Base-by-base conservation (phyloP, 2,797 vertebrate species). In the Anas bernieri region DNA sequence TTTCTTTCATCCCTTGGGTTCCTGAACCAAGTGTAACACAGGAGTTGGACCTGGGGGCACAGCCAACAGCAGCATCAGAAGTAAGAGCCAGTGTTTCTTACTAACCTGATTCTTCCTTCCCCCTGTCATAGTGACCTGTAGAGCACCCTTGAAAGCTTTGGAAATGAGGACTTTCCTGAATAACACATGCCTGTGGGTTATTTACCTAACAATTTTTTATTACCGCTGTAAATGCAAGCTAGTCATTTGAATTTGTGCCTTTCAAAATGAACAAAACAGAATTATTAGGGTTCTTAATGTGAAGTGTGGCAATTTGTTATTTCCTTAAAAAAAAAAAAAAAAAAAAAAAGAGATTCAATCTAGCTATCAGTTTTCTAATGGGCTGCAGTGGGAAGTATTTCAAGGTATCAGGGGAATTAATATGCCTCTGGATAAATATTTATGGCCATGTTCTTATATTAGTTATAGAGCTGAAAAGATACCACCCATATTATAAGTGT, bases 311-410 rank as follows among this genome's bases (percentile, higher is more conserved):
- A 66, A 90, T 88, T 93, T 13, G 74, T 37, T 37, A 41, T 84
- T 87, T 83, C 46, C 52, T 50, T 69, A 31, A 50, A 59, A 73
- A 7, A 31, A 56, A 45, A 83, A 43, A 28, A 58, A 45, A 83
- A 13, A 13, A 39, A 3, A 39, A 9, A 39, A 12, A 39, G 39
- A 43, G 9, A 37, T 30, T 37, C 37, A 61, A 84, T 72, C 74
- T 56, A 8, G 23, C 15, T 45, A 45, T 22, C 43, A 22, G 33
- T 86, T 94, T 46, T 70, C 31, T 67, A 76, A 82, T 6, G 2
- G 41, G 28, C 78, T 92, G 66, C 84, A 86, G 76, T 31, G 59
- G 88, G 56, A 64, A 48, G 8, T 72, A 52, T 79, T 84, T 73
- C 61, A 43, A 85, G 39, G 10, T 86, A 7, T 68, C 46, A 75